Percentiles rank a stretch among this genome's conserved stretches.
Conservation (phyloP, 2,888 invertebrate species). For the Elysia crispata region DNA sequence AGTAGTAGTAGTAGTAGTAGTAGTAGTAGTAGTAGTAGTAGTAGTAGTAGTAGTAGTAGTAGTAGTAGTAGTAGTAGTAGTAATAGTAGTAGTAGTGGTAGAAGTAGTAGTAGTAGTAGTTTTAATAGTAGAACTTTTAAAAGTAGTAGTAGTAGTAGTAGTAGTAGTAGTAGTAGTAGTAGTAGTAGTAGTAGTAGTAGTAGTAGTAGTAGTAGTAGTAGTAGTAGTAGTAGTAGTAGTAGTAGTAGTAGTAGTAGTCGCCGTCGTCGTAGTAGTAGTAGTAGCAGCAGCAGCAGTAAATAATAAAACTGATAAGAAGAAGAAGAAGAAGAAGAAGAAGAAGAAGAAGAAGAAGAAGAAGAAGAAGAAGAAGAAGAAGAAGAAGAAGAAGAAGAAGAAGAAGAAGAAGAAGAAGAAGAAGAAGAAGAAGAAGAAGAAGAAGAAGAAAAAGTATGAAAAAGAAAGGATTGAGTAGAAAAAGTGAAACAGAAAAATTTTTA, state of each 20-base stretch:
- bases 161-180: neutral
- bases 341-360: slow-evolving; percentile 32
- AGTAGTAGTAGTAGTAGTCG: neutral
- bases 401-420: neutral
- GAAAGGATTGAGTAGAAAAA: no score
- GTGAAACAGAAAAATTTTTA: no score
- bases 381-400: slow-evolving; percentile 15
- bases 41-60: neutral
- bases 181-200: neutral
- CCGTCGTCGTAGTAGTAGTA: no score
- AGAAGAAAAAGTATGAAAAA: no score
- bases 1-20: neutral
- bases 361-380: slow-evolving; percentile 27
- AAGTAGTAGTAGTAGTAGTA: neutral
- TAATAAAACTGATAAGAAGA: no score
- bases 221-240: neutral
- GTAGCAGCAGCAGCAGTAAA: no score
- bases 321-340: slow-evolving; percentile 13
- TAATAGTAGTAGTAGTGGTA: no score
- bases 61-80: no score
- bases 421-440: neutral
- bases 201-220: neutral
- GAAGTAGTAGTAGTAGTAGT: no score
- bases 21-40: no score
- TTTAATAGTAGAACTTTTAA: neutral